Base-by-base conservation (phyloP, 2,113 vertebrate species). In the Todiramphus chloris region DNA sequence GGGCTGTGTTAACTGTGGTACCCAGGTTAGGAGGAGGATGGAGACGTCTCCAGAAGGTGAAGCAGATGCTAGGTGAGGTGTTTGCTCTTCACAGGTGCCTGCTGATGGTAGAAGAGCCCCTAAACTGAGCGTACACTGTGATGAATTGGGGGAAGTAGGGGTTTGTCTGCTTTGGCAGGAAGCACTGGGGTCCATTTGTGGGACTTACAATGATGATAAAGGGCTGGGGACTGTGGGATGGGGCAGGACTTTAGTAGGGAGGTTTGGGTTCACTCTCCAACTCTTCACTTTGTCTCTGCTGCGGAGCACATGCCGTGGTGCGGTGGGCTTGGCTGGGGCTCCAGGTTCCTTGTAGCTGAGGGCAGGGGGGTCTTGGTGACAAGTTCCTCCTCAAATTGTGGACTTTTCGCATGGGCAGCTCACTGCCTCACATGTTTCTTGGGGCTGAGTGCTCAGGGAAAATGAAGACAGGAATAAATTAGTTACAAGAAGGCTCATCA, bases 251-350 rank as follows among this genome's bases (percentile, higher is more conserved):
- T 35, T 58, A 73, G 67, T 59, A 55, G 16, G 46, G 21, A 33
- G 30, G 5, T 33, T 23, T 0, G 2, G 79, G 39, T 33, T 63
- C 17, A 0, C 7, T 20, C 3, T 18, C 4, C 64, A 46, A n/a
- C 63, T 64, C 58, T 7, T 6, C n/a, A 0, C 74, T 62, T 48
- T 16, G 37, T 11, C 56, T 72, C 15, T 31, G n/a, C 37, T 0
- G 1, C 11, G 0, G 20, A 23, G 15, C 1, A 1, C 2, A 18
- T 31, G 56, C 24, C 13, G 4, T 0, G 0, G 13, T 1, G 15
- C 1, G 0, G 44, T 33, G 59, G 24, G 31, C 37, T 73, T 18
- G 21, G 21, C 51, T 58, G 41, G 33, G 33, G 30, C 35, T 58
- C 18, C 68, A 35, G 39, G 7, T 24, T 8, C 28, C 62, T 13